A percentile compares a stretch with the other conserved stretches of the same genome.
Conservation (phyloP, 2,797 vertebrate genomes). For the Alfaro cultratus region DNA sequence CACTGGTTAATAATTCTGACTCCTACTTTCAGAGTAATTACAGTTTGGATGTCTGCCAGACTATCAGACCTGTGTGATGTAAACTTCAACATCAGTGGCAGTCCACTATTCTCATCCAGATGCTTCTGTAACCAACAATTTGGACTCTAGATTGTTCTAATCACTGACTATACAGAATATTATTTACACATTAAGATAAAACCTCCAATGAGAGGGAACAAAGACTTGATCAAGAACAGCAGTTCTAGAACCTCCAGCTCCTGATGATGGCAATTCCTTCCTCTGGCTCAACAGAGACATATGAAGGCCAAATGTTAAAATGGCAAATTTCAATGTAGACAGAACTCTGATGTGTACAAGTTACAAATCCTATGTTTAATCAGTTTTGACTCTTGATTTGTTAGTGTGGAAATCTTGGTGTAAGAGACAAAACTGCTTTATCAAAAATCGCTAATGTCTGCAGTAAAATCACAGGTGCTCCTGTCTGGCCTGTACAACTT, state of each 20-base stretch:
- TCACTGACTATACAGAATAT: not conserved
- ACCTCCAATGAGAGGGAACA: not conserved
- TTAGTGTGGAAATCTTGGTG: not conserved
- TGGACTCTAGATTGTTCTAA: not conserved
- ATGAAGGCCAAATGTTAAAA: not conserved
- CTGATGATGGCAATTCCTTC: not conserved
- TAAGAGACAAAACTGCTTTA: not conserved
- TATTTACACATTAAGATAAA: not conserved
- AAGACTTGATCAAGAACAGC: not conserved
- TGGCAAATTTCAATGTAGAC: not conserved
- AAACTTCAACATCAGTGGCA: not conserved
- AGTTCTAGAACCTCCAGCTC: not conserved
- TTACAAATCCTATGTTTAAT: not conserved
- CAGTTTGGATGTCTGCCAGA: not conserved
- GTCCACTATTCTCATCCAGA: not conserved
- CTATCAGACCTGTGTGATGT: not conserved
- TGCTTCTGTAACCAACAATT: not conserved
- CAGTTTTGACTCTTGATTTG: not conserved
- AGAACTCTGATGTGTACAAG: not conserved
- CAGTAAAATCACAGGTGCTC: not conserved
- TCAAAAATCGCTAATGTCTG: not conserved
- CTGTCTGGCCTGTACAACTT: too few species aligned
- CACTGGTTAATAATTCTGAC: not conserved
- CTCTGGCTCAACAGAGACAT: not conserved
- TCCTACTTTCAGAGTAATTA: not conserved